Evolutionary conservation across 1,140 invertebrate species (phyloP).

Genomic region (Stratiolaelaps scimitus): DNA sequence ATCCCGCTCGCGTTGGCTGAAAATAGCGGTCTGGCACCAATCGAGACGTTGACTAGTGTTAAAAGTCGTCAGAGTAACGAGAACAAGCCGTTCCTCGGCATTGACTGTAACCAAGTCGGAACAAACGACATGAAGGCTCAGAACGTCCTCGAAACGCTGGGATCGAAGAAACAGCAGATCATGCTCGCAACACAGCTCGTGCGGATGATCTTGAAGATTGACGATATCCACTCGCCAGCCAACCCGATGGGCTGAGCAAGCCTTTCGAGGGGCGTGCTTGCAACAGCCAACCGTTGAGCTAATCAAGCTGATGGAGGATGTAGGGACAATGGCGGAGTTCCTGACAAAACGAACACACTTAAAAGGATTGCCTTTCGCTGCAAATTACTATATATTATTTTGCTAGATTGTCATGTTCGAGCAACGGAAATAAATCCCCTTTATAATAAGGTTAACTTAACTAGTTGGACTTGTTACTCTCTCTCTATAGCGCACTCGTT

Average conservation of each 20-base stretch:
- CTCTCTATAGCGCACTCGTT: too few relatives aligned
- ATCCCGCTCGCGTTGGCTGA: constrained; percentile 92
- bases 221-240: constrained; percentile 75
- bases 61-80: constrained; percentile 76
- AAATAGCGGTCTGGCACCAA: constrained; percentile 84
- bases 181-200: constrained; percentile 89
- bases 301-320: too few relatives aligned
- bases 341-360: too few relatives aligned
- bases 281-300: too few relatives aligned
- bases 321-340: too few relatives aligned
- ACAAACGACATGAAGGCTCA: constrained; percentile 86
- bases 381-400: too few relatives aligned
- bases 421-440: too few relatives aligned
- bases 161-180: constrained; percentile 95
- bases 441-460: too few relatives aligned
- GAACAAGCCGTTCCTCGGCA: constrained; percentile 73
- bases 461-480: too few relatives aligned
- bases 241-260: constrained; percentile 3
- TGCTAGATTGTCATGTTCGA: too few relatives aligned
- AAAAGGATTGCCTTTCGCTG: too few relatives aligned
- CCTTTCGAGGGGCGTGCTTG: too few relatives aligned
- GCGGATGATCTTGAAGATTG: constrained; percentile 99
- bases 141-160: constrained; percentile 91
- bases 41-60: constrained; percentile 78
- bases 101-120: constrained; percentile 84